Evolutionary conservation across 2,888 invertebrate species (phyloP).

Genomic region (Drosophila prolongata): DNA sequence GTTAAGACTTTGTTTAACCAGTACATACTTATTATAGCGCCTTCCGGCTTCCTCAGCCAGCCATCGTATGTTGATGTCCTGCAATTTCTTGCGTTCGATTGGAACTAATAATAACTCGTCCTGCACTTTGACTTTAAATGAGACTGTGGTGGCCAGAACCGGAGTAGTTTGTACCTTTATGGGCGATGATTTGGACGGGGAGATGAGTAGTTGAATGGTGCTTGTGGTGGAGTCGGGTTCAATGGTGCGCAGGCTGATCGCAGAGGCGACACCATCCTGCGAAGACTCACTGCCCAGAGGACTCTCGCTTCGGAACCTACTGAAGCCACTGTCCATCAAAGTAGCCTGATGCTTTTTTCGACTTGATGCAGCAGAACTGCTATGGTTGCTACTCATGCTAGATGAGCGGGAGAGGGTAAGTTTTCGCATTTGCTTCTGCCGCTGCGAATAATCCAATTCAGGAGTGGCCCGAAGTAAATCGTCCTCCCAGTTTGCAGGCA

Average conservation of each 20-base stretch:
- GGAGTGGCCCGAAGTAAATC: slow-evolving; percentile 50
- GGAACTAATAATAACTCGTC: slow-evolving; percentile 90
- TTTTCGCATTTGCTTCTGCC: slow-evolving; percentile 73
- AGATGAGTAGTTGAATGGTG: slow-evolving; percentile 67
- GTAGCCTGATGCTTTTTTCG: slow-evolving; percentile 86
- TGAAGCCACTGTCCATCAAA: slow-evolving; percentile 88
- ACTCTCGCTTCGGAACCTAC: slow-evolving; percentile 85
- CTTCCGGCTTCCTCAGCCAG: slow-evolving; percentile 91
- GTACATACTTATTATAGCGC: slow-evolving; percentile 90
- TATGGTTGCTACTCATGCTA: slow-evolving; percentile 71
- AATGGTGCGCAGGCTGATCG: slow-evolving; percentile 71
- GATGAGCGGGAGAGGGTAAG: slow-evolving; percentile 71
- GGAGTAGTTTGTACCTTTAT: slow-evolving; percentile 77
- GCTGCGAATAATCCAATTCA: slow-evolving; percentile 82
- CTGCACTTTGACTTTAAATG: slow-evolving; percentile 89
- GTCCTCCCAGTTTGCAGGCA: slow-evolving; percentile 43
- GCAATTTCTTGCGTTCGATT: slow-evolving; percentile 87
- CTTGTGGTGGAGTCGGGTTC: slow-evolving; percentile 85
- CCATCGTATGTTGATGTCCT: slow-evolving; percentile 90
- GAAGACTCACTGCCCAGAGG: slow-evolving; percentile 80
- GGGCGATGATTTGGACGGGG: slow-evolving; percentile 75
- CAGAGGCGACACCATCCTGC: slow-evolving; percentile 69
- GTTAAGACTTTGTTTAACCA: neutral
- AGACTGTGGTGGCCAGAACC: slow-evolving; percentile 85
- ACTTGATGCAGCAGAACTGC: slow-evolving; percentile 39